A percentile compares a stretch with the other conserved stretches of the same genome.
Evolutionary conservation across 2,797 vertebrate species (phyloP).

Genomic region (Urosaurus nigricauda): DNA sequence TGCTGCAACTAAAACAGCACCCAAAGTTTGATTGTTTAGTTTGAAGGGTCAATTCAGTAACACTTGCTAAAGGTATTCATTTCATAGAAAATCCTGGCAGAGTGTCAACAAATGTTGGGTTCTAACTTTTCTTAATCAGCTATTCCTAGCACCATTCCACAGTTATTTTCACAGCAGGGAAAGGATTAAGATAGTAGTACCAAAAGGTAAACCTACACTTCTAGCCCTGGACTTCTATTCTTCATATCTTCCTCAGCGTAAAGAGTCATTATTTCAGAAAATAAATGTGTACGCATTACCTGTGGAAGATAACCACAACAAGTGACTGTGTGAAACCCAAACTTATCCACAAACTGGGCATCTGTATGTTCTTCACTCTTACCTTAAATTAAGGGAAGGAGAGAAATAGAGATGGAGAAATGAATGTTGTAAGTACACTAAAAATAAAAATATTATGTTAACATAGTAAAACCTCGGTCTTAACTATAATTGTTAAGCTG

Average conservation of each 20-base stretch:
- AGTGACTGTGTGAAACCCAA: slow-evolving; percentile 89
- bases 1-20: not conserved
- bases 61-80: not conserved
- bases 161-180: not conserved
- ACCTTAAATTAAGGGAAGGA: slow-evolving; percentile 77
- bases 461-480: not conserved
- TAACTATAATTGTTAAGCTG: not conserved
- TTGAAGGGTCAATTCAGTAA: not conserved
- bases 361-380: slow-evolving; percentile 84
- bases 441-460: not conserved
- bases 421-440: slow-evolving; percentile 15
- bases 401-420: slow-evolving; percentile 21
- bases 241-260: not conserved
- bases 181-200: not conserved
- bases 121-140: not conserved
- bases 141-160: not conserved
- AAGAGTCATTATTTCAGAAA: not conserved
- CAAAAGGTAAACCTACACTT: not conserved
- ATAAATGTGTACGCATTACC: slow-evolving; percentile 77
- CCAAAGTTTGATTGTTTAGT: not conserved
- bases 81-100: not conserved
- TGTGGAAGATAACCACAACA: slow-evolving; percentile 94
- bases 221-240: not conserved
- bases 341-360: slow-evolving; percentile 81
- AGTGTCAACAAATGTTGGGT: not conserved